Conservation (phyloP, 1,140 invertebrate genomes). For the Ectropis grisescens region DNA sequence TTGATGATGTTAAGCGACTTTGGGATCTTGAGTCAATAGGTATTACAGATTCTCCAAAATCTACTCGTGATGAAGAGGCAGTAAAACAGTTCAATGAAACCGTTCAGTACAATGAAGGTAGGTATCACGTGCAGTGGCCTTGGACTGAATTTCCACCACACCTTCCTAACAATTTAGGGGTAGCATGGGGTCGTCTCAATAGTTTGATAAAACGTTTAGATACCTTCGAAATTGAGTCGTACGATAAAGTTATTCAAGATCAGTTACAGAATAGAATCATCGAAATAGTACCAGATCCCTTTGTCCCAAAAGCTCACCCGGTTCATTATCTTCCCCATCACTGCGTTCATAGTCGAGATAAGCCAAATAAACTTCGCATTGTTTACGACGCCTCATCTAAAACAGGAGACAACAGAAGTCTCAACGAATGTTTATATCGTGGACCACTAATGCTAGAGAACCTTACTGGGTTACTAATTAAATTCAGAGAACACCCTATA, state of each 20-base stretch:
- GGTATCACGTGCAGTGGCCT: constrained; percentile 19
- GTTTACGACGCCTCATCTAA: constrained; percentile 16
- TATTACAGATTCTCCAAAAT: constrained; percentile 18
- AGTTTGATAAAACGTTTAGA: constrained; percentile 9
- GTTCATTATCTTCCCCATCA: constrained; percentile 14
- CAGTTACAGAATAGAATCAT: constrained; percentile 8
- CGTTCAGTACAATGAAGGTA: constrained; percentile 6
- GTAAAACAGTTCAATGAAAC: constrained; percentile 17
- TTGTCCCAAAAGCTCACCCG: constrained; percentile 1
- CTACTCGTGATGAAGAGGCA: constrained; percentile 13
- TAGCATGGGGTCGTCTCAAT: constrained; percentile 11
- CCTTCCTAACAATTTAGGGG: constrained; percentile 14
- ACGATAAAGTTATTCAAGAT: constrained; percentile 9
- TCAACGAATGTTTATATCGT: constrained; percentile 16
- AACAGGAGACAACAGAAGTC: constrained; percentile 7
- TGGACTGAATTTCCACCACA: constrained; percentile 13
- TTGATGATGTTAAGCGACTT: constrained; percentile 6
- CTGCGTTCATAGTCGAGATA: constrained; percentile 1
- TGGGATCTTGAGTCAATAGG: constrained; percentile 23
- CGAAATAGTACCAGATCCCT: constrained; percentile 4
- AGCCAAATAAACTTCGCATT: constrained; percentile 5
- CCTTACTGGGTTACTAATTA: constrained; percentile 10
- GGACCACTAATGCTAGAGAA: constrained; percentile 17
- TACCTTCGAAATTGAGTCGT: not conserved
- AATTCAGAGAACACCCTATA: constrained; percentile 11